Conservation (phyloP, 1,140 invertebrate species). For the Zaprionus camerounensis region DNA sequence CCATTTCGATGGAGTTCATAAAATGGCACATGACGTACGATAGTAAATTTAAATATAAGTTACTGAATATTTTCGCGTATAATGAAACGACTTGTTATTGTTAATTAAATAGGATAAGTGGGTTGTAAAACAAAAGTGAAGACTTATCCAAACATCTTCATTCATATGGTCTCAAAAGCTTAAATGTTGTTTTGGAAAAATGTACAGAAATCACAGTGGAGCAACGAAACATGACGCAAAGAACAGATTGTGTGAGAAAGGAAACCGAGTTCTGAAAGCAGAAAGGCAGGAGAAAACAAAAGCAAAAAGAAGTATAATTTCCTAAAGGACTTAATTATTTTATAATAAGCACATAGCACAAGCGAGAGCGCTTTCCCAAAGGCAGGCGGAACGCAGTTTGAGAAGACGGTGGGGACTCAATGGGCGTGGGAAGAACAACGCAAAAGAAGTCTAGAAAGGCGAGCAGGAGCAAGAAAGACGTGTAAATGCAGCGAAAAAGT, state of each 20-base stretch:
- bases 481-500: slow-evolving; percentile 73
- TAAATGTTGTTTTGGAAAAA: slow-evolving; percentile 13
- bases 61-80: background rate
- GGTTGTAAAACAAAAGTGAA: background rate
- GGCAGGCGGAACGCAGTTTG: slow-evolving; percentile 6
- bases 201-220: slow-evolving; percentile 54
- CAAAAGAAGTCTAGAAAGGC: slow-evolving; percentile 31
- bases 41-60: background rate
- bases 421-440: background rate
- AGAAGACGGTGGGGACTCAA: background rate
- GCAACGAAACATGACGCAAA: slow-evolving; percentile 20
- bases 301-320: slow-evolving; percentile 75
- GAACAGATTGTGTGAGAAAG: slow-evolving; percentile 51
- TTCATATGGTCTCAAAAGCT: background rate
- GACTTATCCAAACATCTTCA: background rate
- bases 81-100: no score
- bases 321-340: slow-evolving; percentile 82
- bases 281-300: slow-evolving; percentile 39
- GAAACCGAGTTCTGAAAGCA: slow-evolving; percentile 36
- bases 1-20: slow-evolving; percentile 1
- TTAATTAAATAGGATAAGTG: background rate
- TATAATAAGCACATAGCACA: slow-evolving; percentile 80
- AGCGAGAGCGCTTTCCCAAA: slow-evolving; percentile 28
- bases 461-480: slow-evolving; percentile 47
- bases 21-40: background rate